Percentiles rank a stretch among this genome's conserved stretches.
Evolutionary conservation across 2,113 vertebrate species (phyloP).

Genomic region (Passer domesticus): DNA sequence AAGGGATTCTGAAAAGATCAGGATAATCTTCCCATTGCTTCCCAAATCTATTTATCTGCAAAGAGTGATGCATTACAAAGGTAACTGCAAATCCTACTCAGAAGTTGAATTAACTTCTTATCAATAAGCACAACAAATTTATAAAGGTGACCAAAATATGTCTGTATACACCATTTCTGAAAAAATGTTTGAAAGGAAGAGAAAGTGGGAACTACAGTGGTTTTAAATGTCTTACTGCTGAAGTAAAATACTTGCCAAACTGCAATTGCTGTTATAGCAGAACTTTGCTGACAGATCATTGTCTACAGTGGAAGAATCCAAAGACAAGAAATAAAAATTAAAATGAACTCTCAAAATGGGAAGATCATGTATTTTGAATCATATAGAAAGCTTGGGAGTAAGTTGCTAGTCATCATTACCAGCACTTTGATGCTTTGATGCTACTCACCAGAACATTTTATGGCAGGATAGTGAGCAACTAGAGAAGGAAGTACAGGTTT

Average conservation of each 20-base stretch:
- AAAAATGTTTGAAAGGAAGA: not conserved
- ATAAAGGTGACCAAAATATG: not conserved
- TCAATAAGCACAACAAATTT: not conserved
- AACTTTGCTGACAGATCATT: not conserved
- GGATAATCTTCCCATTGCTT: not conserved
- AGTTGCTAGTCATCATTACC: not conserved
- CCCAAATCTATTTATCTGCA: not conserved
- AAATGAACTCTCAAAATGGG: not conserved
- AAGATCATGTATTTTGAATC: not conserved
- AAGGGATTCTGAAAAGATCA: not conserved
- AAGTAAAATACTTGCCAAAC: not conserved
- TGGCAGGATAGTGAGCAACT: not conserved
- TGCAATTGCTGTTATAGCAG: not conserved
- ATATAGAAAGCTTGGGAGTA: not conserved
- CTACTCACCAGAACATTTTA: not conserved
- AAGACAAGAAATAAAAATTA: not conserved
- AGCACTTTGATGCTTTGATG: not conserved
- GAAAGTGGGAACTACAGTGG: not conserved
- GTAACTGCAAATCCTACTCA: not conserved
- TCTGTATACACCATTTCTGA: not conserved
- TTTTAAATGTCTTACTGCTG: not conserved
- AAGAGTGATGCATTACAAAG: not conserved
- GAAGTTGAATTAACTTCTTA: not conserved
- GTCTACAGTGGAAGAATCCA: not conserved
- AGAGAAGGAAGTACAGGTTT: not conserved